A percentile compares a stretch with the other conserved stretches of the same genome.
These are phyloP conservation scores for Lasiurus cinereus DNA, from an alignment of 2,113 vertebrate genomes.

Conservation along the genomic window DNA sequence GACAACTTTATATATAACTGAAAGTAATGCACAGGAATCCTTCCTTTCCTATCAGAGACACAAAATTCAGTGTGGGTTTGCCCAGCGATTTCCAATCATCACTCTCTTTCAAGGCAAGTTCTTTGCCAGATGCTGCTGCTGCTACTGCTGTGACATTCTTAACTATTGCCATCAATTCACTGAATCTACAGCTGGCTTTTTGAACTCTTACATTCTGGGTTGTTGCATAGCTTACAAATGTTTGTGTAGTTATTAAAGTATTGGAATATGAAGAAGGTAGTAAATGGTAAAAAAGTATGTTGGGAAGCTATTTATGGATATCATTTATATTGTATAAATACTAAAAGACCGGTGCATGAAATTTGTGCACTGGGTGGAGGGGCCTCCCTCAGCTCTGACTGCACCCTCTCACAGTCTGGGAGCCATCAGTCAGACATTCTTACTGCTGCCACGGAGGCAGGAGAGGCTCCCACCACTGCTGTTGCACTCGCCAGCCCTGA, in stretches of 20 bases:
- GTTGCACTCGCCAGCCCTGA: no score
- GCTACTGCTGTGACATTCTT: background rate
- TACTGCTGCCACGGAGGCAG: no score
- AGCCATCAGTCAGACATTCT: no score
- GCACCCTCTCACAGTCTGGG: no score
- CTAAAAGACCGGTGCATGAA: no score
- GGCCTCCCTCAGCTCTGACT: no score
- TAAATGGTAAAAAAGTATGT: background rate
- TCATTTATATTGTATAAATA: background rate
- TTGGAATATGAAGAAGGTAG: background rate
- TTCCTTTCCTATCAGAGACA: background rate
- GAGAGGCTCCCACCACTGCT: no score
- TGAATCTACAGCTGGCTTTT: background rate
- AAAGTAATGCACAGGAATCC: background rate
- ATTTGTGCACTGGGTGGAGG: no score
- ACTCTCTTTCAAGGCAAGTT: background rate
- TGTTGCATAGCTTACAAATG: background rate
- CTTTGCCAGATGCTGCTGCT: background rate
- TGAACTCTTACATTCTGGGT: background rate
- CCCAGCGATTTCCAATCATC: background rate
- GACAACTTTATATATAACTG: background rate
- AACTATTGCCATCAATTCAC: background rate
- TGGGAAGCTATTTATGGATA: background rate
- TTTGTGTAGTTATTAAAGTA: background rate
- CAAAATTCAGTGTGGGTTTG: background rate